phyloP scores from a whole-genome alignment of 2,113 vertebrate species.

The Neotoma lepida region DNA sequence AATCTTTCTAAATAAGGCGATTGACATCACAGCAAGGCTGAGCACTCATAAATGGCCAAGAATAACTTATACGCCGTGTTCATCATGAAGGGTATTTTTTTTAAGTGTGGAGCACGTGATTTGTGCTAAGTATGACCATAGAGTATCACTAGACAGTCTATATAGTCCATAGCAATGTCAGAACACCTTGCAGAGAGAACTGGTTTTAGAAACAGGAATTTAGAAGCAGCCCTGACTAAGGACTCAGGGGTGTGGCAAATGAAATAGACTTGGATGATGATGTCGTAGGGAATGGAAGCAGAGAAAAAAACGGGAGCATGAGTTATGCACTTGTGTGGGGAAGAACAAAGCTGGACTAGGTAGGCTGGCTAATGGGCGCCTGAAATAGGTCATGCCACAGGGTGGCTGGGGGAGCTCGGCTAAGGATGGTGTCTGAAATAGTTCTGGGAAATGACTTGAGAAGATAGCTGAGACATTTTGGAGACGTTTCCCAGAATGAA shows the following conservation, averaged over 20 bases:
- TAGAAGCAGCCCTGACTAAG: not conserved
- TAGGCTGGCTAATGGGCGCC: not conserved
- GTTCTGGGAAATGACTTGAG: not conserved
- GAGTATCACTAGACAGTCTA: not conserved
- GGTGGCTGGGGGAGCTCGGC: not conserved
- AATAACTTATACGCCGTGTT: not conserved
- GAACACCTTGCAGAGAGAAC: not conserved
- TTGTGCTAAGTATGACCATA: no score
- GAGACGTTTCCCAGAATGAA: not conserved
- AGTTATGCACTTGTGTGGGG: not conserved
- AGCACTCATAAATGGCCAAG: slow-evolving; percentile 17
- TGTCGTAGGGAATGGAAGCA: not conserved
- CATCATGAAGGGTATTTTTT: not conserved
- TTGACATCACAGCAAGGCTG: not conserved
- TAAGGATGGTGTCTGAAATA: not conserved
- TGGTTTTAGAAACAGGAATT: slow-evolving; percentile 2
- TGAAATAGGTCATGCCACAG: not conserved
- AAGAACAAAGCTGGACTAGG: not conserved
- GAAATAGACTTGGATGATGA: not conserved
- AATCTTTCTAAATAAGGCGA: not conserved
- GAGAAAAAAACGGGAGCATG: not conserved
- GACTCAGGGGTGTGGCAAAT: not conserved
- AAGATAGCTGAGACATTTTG: not conserved
- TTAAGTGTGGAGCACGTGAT: not conserved
- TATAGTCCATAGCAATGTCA: not conserved